Base-by-base conservation (phyloP, 2,113 vertebrate species). In the Osmerus mordax region DNA sequence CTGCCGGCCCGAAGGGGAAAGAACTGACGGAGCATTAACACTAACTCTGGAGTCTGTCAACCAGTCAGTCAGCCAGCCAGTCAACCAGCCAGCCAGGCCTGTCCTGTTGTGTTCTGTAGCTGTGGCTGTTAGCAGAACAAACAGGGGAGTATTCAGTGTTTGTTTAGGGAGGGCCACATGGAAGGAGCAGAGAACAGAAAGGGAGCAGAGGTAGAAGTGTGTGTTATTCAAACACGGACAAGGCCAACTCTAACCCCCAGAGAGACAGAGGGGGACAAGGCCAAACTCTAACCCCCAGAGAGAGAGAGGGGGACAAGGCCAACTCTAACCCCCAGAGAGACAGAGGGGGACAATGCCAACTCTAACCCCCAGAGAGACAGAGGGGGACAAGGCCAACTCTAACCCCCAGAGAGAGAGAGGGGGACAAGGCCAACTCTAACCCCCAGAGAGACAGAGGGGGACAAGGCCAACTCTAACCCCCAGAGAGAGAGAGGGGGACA, bases 81-180 rank as follows among this genome's bases (percentile, higher is more conserved):
- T 1, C 41, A 47, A 9, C 1, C 9, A 5, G 2, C 36, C 70
- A 58, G 74, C 52, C 23, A 60, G 51, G 59, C 56, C 63, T n/a
- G 16, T 67, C 62, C 62, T 32, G 12, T 62, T 11, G 25, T 62
- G 60, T 3, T 65, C 29, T 65, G 3, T 6, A 8, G 66, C 19
- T 23, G 51, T 21, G 62, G 51, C 61, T 74, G 74, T 83, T 78
- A 77, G 79, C 72, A 73, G 66, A 76, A 76, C 29, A 32, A 51
- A 69, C 67, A 69, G 28, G 58, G 58, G 66, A 81, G 73, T 79
- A 76, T 84, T 71, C 63, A 78, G 75, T 15, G 77, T 84, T 87
- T 86, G 77, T 67, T 77, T 69, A 79, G 73, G 84, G 77, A 81
- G 80, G 54, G 73, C 75, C 70, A 18, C 8, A 55, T 68, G 70